Conservation (phyloP, 1,140 invertebrate genomes). For the Gonioctena quinquepunctata region DNA sequence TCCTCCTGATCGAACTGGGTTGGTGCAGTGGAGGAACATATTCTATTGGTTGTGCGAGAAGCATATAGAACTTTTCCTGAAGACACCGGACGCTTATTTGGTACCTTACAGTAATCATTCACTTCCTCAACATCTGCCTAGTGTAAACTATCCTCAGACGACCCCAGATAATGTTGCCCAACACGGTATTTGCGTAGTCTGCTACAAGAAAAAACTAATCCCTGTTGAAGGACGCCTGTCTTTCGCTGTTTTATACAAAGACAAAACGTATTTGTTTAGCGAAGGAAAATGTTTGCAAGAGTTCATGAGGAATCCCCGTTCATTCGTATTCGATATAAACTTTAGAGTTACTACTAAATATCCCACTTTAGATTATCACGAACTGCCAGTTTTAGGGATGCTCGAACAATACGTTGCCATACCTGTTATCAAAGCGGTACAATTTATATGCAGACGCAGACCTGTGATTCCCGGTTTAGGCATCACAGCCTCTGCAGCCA, state of each 20-base stretch:
- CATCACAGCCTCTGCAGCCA: constrained; percentile 55
- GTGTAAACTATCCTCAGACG: constrained; percentile 51
- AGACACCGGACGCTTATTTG: constrained; percentile 54
- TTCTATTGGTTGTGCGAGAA: constrained; percentile 64
- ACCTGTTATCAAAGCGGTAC: constrained; percentile 59
- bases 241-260: constrained; percentile 55
- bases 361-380: constrained; percentile 53
- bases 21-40: constrained; percentile 58
- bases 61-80: constrained; percentile 57
- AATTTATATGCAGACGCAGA: constrained; percentile 55
- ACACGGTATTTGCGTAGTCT: constrained; percentile 63
- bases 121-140: constrained; percentile 59
- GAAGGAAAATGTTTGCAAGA: constrained; percentile 55
- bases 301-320: constrained; percentile 57
- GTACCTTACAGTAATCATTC: constrained; percentile 41
- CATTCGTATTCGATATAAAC: constrained; percentile 54
- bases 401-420: constrained; percentile 62
- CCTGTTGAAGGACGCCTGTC: constrained; percentile 54
- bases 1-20: constrained; percentile 58
- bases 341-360: constrained; percentile 53
- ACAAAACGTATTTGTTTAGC: constrained; percentile 62
- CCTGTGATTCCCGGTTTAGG: constrained; percentile 63
- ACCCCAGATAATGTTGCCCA: constrained; percentile 53
- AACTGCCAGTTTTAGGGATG: constrained; percentile 61
- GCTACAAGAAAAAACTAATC: constrained; percentile 59